Evolutionary conservation across 2,888 invertebrate species (phyloP).

Genomic region (Serrognathus titanus): DNA sequence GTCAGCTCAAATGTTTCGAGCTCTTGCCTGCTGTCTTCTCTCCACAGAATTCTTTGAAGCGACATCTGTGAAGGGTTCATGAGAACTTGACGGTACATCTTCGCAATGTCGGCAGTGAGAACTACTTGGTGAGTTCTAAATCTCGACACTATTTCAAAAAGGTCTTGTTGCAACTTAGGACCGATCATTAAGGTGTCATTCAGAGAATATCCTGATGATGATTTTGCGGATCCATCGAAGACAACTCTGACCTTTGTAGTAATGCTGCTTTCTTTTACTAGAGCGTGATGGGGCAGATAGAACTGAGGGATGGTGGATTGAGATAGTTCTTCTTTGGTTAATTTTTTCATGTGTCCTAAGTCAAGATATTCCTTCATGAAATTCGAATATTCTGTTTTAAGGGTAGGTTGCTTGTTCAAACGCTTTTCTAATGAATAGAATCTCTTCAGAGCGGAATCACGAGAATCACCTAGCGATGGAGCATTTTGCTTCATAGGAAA

Average conservation of each 20-base stretch:
- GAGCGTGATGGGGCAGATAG: slow-evolving; percentile 41
- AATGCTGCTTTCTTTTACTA: slow-evolving; percentile 32
- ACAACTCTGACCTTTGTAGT: slow-evolving; percentile 38
- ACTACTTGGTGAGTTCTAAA: no score
- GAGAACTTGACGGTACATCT: no score
- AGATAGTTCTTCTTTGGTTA: background rate
- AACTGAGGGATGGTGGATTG: background rate
- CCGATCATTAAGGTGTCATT: no score
- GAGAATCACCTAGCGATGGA: background rate
- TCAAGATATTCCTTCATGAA: background rate
- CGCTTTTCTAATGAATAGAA: background rate
- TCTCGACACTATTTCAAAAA: no score
- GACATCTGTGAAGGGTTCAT: no score
- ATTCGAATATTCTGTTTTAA: background rate
- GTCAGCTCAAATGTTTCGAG: no score
- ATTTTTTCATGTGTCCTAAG: slow-evolving; percentile 1
- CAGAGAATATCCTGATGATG: no score
- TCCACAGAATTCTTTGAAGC: no score
- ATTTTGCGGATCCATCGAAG: no score
- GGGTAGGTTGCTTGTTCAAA: background rate
- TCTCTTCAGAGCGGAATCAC: background rate
- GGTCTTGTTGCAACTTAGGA: no score
- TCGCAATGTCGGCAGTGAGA: no score
- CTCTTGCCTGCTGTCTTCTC: no score
- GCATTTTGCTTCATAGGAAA: background rate